These are phyloP conservation scores for Ancistrus triradiatus DNA, from an alignment of 2,113 vertebrate genomes.

Conservation along the genomic window DNA sequence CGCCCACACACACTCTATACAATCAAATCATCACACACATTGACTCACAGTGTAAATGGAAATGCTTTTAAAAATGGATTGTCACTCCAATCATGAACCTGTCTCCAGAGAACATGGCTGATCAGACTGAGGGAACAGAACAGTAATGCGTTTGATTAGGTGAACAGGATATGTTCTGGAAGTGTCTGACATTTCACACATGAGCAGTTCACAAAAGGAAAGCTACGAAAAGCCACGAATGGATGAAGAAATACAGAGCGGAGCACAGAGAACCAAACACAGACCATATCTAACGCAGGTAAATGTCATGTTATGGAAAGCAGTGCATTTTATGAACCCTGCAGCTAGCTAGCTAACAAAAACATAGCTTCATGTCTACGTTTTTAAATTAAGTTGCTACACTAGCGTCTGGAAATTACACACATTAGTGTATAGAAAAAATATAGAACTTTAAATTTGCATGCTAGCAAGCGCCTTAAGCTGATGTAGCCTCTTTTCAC, in stretches of 20 bases:
- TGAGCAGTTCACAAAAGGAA: slow-evolving; percentile 20
- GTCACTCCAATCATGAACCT: not conserved
- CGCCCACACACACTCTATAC: too few species aligned
- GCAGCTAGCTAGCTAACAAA: too few species aligned
- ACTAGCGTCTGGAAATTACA: too few species aligned
- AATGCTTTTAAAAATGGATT: not conserved
- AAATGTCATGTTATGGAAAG: slow-evolving; percentile 4
- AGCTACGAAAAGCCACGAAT: slow-evolving; percentile 21
- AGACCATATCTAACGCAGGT: not conserved
- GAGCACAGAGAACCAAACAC: slow-evolving; percentile 10
- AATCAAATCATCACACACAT: not conserved
- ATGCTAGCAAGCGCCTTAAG: too few species aligned
- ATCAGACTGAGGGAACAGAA: not conserved
- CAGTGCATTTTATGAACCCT: too few species aligned
- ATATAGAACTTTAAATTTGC: too few species aligned
- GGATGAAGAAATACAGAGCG: slow-evolving; percentile 23
- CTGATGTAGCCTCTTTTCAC: too few species aligned
- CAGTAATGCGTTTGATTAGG: slow-evolving; percentile 21
- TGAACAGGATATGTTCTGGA: slow-evolving; percentile 26
- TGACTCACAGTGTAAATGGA: not conserved
- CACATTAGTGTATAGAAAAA: too few species aligned
- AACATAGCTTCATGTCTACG: too few species aligned
- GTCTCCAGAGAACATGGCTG: not conserved
- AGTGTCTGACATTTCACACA: slow-evolving; percentile 31
- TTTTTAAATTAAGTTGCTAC: too few species aligned